Evolutionary conservation across 2,113 vertebrate species (phyloP).

Genomic region (Bambusicola thoracicus): DNA sequence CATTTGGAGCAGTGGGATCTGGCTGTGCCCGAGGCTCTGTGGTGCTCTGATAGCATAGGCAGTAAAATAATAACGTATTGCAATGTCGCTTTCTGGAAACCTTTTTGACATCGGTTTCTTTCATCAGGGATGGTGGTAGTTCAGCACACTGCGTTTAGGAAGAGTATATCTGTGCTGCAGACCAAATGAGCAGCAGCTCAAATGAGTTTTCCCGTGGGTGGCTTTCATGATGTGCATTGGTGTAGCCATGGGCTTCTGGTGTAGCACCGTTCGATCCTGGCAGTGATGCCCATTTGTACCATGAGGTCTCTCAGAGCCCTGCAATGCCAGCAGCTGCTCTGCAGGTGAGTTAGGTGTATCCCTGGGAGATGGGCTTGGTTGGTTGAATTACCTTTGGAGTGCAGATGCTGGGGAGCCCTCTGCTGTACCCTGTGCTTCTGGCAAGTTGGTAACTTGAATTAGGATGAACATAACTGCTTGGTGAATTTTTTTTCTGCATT

Average conservation of each 20-base stretch:
- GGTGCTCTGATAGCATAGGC: slow-evolving; percentile 2
- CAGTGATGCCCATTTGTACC: background rate
- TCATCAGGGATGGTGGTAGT: background rate
- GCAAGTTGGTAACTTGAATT: background rate
- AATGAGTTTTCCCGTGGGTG: background rate
- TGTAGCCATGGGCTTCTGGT: background rate
- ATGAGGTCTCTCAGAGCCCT: background rate
- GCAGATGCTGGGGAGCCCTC: background rate
- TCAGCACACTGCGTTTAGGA: background rate
- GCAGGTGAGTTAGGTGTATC: background rate
- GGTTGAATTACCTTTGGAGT: background rate
- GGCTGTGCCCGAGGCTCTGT: background rate
- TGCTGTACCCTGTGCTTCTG: background rate
- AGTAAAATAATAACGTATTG: slow-evolving; percentile 9
- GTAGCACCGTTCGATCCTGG: background rate
- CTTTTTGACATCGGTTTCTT: slow-evolving; percentile 1
- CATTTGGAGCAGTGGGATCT: slow-evolving; percentile 42
- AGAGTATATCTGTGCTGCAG: background rate
- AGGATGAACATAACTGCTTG: background rate
- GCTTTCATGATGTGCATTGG: background rate
- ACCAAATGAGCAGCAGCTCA: background rate
- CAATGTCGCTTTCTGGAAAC: slow-evolving; percentile 26
- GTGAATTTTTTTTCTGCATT: background rate
- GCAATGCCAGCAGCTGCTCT: background rate
- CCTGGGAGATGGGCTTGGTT: background rate